These are phyloP conservation scores for Synanthedon andrenaeformis DNA, from an alignment of 2,888 invertebrate species.

Conservation along the genomic window DNA sequence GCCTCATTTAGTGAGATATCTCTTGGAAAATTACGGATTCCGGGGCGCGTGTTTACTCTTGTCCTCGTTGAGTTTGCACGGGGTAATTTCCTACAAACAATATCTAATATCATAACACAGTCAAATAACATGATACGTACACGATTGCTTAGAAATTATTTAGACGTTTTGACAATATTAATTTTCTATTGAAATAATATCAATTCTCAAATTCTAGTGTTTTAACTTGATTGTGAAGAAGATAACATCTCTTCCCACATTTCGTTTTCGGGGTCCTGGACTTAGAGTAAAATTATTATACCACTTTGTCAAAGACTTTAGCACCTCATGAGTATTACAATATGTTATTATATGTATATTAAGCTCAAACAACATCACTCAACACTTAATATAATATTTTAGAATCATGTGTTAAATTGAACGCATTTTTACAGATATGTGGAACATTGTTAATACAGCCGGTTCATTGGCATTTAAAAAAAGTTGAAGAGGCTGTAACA, in stretches of 20 bases:
- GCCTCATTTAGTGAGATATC: conserved; percentile 76
- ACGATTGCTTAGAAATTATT: background rate
- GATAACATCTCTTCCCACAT: too few relatives aligned
- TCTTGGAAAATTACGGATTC: conserved; percentile 75
- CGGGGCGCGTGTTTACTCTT: conserved; percentile 74
- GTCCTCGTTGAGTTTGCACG: conserved; percentile 73
- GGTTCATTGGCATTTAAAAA: conserved; percentile 67
- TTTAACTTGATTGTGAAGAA: too few relatives aligned
- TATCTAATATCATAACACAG: conserved; percentile 7
- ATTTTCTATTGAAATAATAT: background rate
- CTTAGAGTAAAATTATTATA: too few relatives aligned
- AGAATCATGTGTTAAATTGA: too few relatives aligned
- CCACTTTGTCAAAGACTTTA: too few relatives aligned
- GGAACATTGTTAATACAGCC: conserved; percentile 72
- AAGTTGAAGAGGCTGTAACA: conserved; percentile 41
- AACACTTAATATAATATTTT: too few relatives aligned
- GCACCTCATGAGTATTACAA: too few relatives aligned
- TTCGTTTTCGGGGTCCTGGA: too few relatives aligned
- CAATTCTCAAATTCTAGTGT: too few relatives aligned
- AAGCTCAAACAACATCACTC: too few relatives aligned
- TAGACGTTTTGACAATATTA: background rate
- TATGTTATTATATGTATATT: too few relatives aligned
- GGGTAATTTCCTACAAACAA: conserved; percentile 44
- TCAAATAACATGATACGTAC: background rate
- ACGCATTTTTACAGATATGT: conserved; percentile 46